Evolutionary conservation across 2,888 invertebrate species (phyloP), one percentile per base, ranked within the genome.

Genomic region (Thyatira batis): DNA sequence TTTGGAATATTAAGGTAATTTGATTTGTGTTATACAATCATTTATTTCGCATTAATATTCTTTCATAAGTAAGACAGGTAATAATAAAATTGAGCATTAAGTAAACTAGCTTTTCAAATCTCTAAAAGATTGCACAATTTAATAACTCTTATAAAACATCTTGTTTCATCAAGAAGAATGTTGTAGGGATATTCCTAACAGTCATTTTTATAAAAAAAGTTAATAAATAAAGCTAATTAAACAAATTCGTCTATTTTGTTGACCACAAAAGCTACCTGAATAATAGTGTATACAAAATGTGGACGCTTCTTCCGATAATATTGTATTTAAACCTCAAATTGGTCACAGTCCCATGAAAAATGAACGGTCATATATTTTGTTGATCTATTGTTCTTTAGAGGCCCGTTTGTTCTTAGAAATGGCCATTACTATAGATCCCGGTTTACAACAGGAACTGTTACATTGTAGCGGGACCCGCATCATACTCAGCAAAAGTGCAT

Each of bases 381-480:
- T 67, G 67, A 71, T 67, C 77, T 76, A 83, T 90, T 89, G 86
- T 89, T 80, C 76, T 76, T 52, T 67, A 70, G 69, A 39, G 77
- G 79, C 71, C 84, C 83, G 82, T 82, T 84, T 61, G 68, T 90
- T 89, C 89, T 73, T 50, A 81, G 88, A 89, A 90, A 69, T 71
- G 70, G 65, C 65, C 68, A 76, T 78, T 79, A 85, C 84, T 84
- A 82, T 77, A 74, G 82, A 71, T 87, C 85, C 88, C 86, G 88
- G 84, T 89, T 89, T 85, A 92, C 92, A 79, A 86, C 75, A 82
- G 82, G 77, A 82, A 87, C 91, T 86, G 91, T 92, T 92, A 90
- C 69, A 73, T 74, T 69, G 71, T 83, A 85, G 80, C 84, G 84
- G 82, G 63, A 70, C 67, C 76, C 65, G 79, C 71, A 72, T 82